Evolutionary conservation across 30 jellyfish, hydroid and myxozoan species (phyloP).

Genomic region (Phacellophora camtschatica): DNA sequence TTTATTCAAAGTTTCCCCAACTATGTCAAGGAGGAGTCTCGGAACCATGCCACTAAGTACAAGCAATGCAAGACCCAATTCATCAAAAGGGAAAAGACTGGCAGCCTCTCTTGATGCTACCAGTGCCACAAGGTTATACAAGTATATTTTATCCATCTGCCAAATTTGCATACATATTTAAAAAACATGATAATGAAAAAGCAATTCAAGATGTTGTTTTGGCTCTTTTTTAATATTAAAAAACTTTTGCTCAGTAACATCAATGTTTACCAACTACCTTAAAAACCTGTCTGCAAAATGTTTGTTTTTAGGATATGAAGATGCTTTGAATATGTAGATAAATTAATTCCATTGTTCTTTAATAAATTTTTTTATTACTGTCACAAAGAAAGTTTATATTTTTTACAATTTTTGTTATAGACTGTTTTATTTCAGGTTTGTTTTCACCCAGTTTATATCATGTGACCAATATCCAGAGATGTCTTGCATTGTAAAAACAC

Average conservation of each 20-base stretch:
- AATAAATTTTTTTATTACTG: no score
- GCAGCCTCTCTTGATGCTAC: slow-evolving; percentile 68
- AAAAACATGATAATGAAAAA: no score
- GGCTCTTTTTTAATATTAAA: no score
- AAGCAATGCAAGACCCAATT: slow-evolving; percentile 54
- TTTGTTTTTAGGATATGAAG: no score
- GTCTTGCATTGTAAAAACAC: not conserved
- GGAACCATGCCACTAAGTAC: slow-evolving; percentile 34
- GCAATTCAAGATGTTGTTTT: no score
- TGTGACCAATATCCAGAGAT: not conserved
- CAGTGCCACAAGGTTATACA: not conserved
- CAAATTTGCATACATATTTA: not conserved
- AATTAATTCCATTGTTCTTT: no score
- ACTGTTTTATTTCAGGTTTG: not conserved
- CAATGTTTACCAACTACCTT: no score
- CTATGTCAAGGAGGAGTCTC: slow-evolving; percentile 40
- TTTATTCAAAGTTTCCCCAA: slow-evolving; percentile 29
- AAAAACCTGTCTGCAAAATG: no score
- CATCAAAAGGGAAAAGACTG: slow-evolving; percentile 27
- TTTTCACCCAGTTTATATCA: not conserved
- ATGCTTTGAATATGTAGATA: no score
- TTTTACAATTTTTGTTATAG: no score
- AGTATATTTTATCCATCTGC: not conserved
- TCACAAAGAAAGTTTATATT: no score
- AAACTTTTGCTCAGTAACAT: no score